Evolutionary conservation across 2,113 vertebrate species (phyloP), one percentile per base, ranked within the genome.

Genomic region (Origma solitaria): DNA sequence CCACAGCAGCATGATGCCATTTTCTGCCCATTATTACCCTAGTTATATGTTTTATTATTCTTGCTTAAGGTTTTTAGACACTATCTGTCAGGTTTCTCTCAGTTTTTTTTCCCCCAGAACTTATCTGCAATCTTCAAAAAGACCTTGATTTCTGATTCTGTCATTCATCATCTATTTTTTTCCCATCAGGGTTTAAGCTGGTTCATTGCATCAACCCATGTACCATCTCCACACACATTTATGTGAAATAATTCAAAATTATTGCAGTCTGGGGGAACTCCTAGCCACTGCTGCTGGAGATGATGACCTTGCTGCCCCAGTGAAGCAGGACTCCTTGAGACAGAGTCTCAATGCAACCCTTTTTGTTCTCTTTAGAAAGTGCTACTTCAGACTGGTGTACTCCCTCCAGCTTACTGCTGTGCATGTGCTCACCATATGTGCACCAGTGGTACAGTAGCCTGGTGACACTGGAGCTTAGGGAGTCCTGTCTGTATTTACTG

Each of bases 261-360:
- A 30, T 8, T 61, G n/a, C 33, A 21, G 49, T 13, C 40, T 64
- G 51, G 30, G 47, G 56, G 40, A 66, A 19, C 56, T 57, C n/a
- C 37, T 61, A 42, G 33, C 33, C 64, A 27, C 27, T 25, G 7
- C 13, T 84, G 16, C 24, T 51, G 30, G 56, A 38, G n/a, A 25
- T 15, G 10, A 24, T 0, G 2, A 70, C 57, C 60, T 78, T 0
- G 0, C 31, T 66, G 35, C 56, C 47, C 65, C 33, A 58, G 4
- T 27, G 47, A 68, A 57, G 35, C 3, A n/a, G 51, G 35, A 47
- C 5, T 61, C n/a, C 49, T 58, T 22, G 37, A 49, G 22, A 28
- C 69, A 54, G 44, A 65, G 69, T 31, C 31, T 61, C 69, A 31
- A 37, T n/a, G 40, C 0, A 4, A 47, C 30, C 33, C n/a, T 60